Percentiles rank a stretch among this genome's conserved stretches.
These are phyloP conservation scores for Cerastis leucographa DNA, from an alignment of 2,888 invertebrate genomes.

Conservation along the genomic window DNA sequence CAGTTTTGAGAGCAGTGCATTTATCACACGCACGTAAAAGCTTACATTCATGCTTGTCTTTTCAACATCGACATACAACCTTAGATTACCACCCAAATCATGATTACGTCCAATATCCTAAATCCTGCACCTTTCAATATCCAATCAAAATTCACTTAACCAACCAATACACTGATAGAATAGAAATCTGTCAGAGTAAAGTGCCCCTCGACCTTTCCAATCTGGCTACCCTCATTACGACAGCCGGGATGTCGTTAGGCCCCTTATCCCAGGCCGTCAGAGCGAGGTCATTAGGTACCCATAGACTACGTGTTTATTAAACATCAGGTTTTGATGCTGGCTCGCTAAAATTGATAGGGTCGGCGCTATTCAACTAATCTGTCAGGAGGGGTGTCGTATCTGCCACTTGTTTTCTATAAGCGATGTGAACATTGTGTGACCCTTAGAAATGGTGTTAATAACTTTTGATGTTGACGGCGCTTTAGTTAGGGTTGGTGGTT, in stretches of 20 bases:
- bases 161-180: constrained; percentile 21
- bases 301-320: constrained; percentile 46
- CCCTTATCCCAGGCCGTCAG: constrained; percentile 45
- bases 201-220: constrained; percentile 51
- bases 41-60: background rate
- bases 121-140: constrained; percentile 17
- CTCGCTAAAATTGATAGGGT: constrained; percentile 35
- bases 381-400: constrained; percentile 2
- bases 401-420: constrained; percentile 1
- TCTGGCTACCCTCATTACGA: constrained; percentile 45
- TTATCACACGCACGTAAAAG: background rate
- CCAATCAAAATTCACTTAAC: constrained; percentile 50
- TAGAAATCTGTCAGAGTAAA: constrained; percentile 34
- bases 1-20: background rate
- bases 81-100: background rate
- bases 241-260: constrained; percentile 26
- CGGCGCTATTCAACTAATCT: constrained; percentile 22
- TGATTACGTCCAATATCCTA: background rate
- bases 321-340: constrained; percentile 31
- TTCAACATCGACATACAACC: background rate
- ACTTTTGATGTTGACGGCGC: constrained; percentile 25
- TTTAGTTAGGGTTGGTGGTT: constrained; percentile 26
- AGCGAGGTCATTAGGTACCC: constrained; percentile 22
- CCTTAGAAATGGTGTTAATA: constrained; percentile 11
- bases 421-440: constrained; percentile 14